phyloP scores from a whole-genome alignment of 2,888 invertebrate genomes.

The Metellina segmentata region DNA sequence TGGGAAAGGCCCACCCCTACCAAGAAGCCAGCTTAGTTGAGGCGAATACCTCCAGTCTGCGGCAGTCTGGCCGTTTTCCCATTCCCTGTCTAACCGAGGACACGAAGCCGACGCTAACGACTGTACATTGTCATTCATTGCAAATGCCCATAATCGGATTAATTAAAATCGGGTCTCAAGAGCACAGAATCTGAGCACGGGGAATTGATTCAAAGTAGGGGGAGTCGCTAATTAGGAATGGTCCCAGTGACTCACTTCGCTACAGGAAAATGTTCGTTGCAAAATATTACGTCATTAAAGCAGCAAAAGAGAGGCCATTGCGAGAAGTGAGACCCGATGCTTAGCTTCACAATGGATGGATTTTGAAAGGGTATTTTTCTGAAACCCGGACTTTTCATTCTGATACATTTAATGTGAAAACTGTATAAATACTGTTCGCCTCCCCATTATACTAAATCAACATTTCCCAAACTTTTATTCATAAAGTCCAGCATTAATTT shows the following conservation, averaged over 20 bases:
- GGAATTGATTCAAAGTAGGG: constrained; percentile 44
- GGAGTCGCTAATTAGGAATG: constrained; percentile 49
- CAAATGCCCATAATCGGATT: constrained; percentile 70
- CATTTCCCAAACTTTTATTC: no score
- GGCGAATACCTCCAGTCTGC: neutral
- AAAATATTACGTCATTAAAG: constrained; percentile 44
- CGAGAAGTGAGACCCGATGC: no score
- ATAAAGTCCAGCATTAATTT: no score
- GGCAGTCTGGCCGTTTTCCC: neutral
- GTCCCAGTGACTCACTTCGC: constrained; percentile 18
- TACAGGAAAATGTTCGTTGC: constrained; percentile 13
- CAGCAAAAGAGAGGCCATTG: neutral
- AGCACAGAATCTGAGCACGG: constrained; percentile 33
- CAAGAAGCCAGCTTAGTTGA: no score
- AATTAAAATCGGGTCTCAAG: constrained; percentile 65
- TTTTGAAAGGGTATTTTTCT: no score
- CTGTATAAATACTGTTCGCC: no score
- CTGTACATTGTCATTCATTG: constrained; percentile 67
- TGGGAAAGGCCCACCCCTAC: no score
- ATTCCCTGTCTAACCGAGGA: constrained; percentile 2
- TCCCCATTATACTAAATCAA: no score
- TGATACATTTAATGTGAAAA: no score
- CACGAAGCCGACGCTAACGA: constrained; percentile 52
- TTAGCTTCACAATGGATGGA: no score
- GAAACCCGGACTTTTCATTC: no score